Evolutionary conservation across 2,888 invertebrate species (phyloP), one percentile per base, ranked within the genome.

Genomic region (Pocota personata): DNA sequence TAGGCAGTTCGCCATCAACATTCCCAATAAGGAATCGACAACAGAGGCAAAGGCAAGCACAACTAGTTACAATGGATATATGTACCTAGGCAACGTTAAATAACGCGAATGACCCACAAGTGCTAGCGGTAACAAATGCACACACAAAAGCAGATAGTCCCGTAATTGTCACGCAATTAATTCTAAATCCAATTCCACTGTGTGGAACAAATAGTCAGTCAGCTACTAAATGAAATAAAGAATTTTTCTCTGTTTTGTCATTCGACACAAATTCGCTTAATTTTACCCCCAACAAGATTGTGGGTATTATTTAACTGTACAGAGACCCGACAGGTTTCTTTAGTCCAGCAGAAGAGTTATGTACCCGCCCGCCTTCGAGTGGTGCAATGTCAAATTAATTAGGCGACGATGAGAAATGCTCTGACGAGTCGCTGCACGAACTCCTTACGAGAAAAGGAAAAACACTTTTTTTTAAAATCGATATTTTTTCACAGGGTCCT

Each of bases 151-250:
- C 16, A 6, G 48, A 71, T 30, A 62, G 78, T 78, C 43, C 73
- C 78, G 73, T 67, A 83, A 73, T 67, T 67, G 72, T 83, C 82
- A 83, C 78, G 66, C 78, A 78, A 83, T 83, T 78, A 72, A 83
- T 72, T 62, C 43, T 35, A 66, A 78, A 78, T 83, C 58, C 66
- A 78, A 78, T 83, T 78, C 43, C 8, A 72, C 16, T 40, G 8
- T 57, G n/a, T 55, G 21, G 14, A 62, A n/a, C 24, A 52, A 10
- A 35, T 35, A 57, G 35, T 48, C 21, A 50, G n/a, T 27, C 43
- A 24, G 37, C 40, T 30, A 71, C 12, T 48, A 40, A 24, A 76
- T 67, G 58, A 52, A 67, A 60, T 69, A 83, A 77, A 73, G 60
- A 69, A 46, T 72, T 67, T 50, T 27, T 35, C 6, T 27, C 30